Evolutionary conservation across 1,140 invertebrate species (phyloP).

Genomic region (Drosophila fuyamai): DNA sequence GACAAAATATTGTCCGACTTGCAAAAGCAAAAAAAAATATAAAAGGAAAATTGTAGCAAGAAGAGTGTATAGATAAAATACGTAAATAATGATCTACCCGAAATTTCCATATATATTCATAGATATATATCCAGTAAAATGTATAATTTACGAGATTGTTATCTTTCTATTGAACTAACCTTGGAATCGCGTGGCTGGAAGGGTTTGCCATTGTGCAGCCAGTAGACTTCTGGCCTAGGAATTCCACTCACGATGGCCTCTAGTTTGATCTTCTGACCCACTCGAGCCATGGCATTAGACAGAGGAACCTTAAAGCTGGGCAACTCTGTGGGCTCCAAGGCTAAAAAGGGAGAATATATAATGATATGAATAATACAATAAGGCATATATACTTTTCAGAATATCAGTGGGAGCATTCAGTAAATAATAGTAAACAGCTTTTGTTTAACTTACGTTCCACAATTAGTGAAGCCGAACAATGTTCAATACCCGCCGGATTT

Average conservation of each 20-base stretch:
- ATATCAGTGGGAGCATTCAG: too few relatives aligned
- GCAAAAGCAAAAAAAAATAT: neutral
- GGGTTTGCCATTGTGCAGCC: constrained; percentile 89
- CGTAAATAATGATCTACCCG: neutral
- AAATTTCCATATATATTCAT: neutral
- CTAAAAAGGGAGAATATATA: constrained; percentile 36
- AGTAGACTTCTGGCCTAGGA: constrained; percentile 88
- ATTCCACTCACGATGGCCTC: constrained; percentile 90
- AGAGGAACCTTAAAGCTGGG: constrained; percentile 89
- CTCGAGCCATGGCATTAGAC: constrained; percentile 87
- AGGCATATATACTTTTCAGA: too few relatives aligned
- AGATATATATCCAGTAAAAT: constrained; percentile 2
- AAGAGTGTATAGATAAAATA: constrained; percentile 6
- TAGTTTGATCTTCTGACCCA: constrained; percentile 89
- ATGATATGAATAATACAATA: too few relatives aligned
- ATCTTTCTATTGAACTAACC: constrained; percentile 51
- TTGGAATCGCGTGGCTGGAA: constrained; percentile 76
- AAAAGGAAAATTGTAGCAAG: neutral
- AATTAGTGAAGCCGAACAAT: constrained; percentile 90
- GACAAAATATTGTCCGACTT: neutral
- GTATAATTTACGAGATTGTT: neutral
- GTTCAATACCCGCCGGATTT: constrained; percentile 90
- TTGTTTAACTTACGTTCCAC: constrained; percentile 88
- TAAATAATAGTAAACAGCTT: too few relatives aligned
- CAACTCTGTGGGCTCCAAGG: constrained; percentile 88